Percentiles rank a stretch among this genome's conserved stretches.
phyloP scores from a whole-genome alignment of 37 sponge, comb jelly and placozoan genomes.

The Aphrocallistes beatrix region DNA sequence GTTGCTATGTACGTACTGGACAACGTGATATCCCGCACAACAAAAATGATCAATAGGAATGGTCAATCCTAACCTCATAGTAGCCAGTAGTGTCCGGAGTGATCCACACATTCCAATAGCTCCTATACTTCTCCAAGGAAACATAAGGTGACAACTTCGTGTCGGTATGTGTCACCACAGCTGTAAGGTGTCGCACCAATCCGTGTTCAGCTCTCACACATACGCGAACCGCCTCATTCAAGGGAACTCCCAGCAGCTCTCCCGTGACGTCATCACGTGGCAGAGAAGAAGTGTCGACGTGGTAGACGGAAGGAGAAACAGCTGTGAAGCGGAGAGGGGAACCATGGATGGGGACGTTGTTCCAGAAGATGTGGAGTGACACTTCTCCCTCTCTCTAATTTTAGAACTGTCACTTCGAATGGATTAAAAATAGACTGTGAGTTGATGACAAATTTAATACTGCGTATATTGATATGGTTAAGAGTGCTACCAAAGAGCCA shows the following conservation, averaged over 20 bases:
- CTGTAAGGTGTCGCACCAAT: background rate
- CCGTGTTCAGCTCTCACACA: background rate
- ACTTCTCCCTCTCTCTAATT: background rate
- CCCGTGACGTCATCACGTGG: background rate
- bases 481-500: too few species aligned
- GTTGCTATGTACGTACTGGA: background rate
- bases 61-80: background rate
- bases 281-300: background rate
- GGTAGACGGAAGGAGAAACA: background rate
- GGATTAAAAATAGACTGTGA: too few species aligned
- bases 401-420: too few species aligned
- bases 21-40: background rate
- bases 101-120: background rate
- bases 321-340: background rate
- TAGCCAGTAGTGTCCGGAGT: background rate
- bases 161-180: background rate
- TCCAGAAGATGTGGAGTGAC: background rate
- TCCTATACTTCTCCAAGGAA: background rate
- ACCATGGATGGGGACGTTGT: background rate
- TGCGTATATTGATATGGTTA: too few species aligned
- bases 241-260: background rate
- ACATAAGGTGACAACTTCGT: background rate
- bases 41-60: too few species aligned
- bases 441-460: too few species aligned
- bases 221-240: background rate